These are phyloP conservation scores for Menura novaehollandiae DNA, from an alignment of 2,113 vertebrate genomes.

Conservation along the genomic window DNA sequence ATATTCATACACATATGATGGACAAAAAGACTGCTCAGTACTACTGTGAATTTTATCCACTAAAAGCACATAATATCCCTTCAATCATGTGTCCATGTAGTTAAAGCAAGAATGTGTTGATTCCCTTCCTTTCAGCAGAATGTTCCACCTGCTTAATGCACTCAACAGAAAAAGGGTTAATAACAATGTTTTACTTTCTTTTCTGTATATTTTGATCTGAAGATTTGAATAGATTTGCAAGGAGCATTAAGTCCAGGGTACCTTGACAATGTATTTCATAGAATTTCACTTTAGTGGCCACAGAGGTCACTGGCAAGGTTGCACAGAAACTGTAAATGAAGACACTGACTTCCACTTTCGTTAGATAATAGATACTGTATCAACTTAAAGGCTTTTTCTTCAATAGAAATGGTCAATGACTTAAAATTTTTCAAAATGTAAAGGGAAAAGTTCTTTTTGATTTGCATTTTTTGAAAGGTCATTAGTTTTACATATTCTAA, in stretches of 20 bases:
- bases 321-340: not conserved
- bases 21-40: not conserved
- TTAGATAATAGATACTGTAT: not conserved
- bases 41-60: not conserved
- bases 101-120: not conserved
- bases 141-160: not conserved
- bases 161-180: not conserved
- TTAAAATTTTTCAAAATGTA: not conserved
- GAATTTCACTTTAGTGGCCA: not conserved
- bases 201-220: not conserved
- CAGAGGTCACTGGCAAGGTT: not conserved
- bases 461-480: not conserved
- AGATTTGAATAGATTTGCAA: not conserved
- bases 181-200: not conserved
- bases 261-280: not conserved
- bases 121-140: not conserved
- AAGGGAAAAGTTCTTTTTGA: not conserved
- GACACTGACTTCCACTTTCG: not conserved
- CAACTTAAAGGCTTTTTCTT: not conserved
- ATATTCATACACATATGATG: not conserved
- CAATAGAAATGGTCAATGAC: not conserved
- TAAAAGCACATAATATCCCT: not conserved
- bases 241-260: not conserved
- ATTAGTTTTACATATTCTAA: not conserved
- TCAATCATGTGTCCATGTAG: fast-evolving